Percentiles rank a stretch among this genome's conserved stretches.
These are phyloP conservation scores for Pissodes strobi DNA, from an alignment of 1,140 invertebrate genomes.

Conservation along the genomic window DNA sequence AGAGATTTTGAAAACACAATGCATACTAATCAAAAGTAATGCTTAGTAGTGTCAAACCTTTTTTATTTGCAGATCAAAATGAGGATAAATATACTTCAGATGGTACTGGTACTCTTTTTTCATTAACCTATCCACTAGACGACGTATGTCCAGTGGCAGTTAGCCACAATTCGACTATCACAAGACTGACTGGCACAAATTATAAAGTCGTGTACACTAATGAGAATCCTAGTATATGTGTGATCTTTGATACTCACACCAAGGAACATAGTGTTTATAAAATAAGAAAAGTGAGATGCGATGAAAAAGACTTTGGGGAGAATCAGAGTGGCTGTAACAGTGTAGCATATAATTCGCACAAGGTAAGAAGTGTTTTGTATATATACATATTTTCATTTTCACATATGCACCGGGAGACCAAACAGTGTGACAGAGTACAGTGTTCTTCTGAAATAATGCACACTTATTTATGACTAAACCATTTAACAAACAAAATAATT, in stretches of 20 bases:
- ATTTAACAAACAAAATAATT: too few species aligned
- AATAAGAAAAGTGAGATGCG: constrained; percentile 73
- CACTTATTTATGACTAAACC: too few species aligned
- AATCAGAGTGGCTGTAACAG: constrained; percentile 35
- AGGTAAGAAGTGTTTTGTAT: constrained; percentile 27
- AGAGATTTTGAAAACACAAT: neutral
- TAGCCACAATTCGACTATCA: constrained; percentile 63
- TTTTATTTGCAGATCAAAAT: constrained; percentile 30
- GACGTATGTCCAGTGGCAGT: constrained; percentile 84
- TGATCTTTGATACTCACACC: constrained; percentile 77
- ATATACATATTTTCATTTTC: neutral
- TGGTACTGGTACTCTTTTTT: constrained; percentile 73
- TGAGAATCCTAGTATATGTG: constrained; percentile 60
- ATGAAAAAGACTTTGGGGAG: constrained; percentile 63
- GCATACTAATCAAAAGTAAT: neutral
- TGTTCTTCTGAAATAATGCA: too few species aligned
- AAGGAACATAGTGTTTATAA: constrained; percentile 82
- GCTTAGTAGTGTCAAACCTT: too few species aligned
- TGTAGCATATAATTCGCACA: constrained; percentile 35
- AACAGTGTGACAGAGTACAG: too few species aligned
- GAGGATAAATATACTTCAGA: constrained; percentile 48
- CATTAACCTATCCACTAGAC: constrained; percentile 84
- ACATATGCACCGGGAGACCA: too few species aligned
- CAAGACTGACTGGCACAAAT: constrained; percentile 59
- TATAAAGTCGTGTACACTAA: constrained; percentile 61